Evolutionary conservation across 2,888 invertebrate species (phyloP).

Genomic region (Mechanitis messenoides): DNA sequence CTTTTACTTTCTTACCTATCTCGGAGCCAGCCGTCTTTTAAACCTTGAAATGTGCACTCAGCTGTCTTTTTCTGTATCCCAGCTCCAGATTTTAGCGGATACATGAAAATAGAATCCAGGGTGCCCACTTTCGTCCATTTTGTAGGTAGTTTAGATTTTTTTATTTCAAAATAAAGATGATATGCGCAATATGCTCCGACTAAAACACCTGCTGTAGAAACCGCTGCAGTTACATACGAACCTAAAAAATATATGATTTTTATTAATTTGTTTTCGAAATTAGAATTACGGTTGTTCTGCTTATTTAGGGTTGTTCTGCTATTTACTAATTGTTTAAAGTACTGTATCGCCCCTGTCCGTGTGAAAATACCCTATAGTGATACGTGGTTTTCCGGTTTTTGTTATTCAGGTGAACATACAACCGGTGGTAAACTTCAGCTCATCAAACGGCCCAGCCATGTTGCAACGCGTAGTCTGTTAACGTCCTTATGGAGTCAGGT

Average conservation of each 20-base stretch:
- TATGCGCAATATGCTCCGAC: slow-evolving; percentile 55
- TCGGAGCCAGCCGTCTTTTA: slow-evolving; percentile 72
- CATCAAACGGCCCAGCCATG: too few species aligned
- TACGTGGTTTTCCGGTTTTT: too few species aligned
- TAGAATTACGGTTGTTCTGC: too few species aligned
- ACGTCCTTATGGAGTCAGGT: too few species aligned
- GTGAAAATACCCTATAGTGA: too few species aligned
- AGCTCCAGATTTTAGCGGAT: slow-evolving; percentile 79
- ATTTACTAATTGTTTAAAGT: too few species aligned
- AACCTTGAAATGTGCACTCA: slow-evolving; percentile 73
- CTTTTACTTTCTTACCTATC: slow-evolving; percentile 57
- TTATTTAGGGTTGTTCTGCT: too few species aligned
- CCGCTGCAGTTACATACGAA: slow-evolving; percentile 42
- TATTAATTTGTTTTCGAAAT: too few species aligned
- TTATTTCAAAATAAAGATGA: slow-evolving; percentile 40
- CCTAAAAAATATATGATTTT: slow-evolving; percentile 32
- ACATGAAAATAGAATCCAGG: slow-evolving; percentile 70
- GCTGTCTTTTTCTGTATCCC: slow-evolving; percentile 63
- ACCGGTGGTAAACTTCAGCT: too few species aligned
- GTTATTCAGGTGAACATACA: too few species aligned
- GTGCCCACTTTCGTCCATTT: slow-evolving; percentile 78
- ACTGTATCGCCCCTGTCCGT: too few species aligned
- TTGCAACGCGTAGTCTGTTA: too few species aligned
- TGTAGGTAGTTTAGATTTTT: slow-evolving; percentile 52
- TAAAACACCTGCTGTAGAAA: slow-evolving; percentile 47